phyloP scores from a whole-genome alignment of 2,888 invertebrate species.

The Cenopis cana region DNA sequence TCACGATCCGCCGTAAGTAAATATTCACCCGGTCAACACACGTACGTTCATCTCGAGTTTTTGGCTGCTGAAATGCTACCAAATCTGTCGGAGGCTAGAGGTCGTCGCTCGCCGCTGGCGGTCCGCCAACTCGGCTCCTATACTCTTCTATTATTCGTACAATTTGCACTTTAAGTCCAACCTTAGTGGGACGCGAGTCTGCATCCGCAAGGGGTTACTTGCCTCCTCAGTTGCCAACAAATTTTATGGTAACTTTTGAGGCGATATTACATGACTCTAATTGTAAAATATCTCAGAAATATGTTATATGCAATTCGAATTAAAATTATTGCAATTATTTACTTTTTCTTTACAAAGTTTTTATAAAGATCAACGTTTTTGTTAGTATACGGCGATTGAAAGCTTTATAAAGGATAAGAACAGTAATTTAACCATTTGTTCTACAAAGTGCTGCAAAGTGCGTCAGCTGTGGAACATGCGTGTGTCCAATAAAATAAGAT shows the following conservation, averaged over 20 bases:
- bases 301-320: neutral
- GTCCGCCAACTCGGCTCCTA: conserved; percentile 59
- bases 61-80: conserved; percentile 57
- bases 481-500: conserved; percentile 39
- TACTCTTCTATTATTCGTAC: conserved; percentile 68
- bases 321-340: neutral
- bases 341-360: neutral
- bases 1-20: conserved; percentile 52
- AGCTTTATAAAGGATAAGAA: too few relatives aligned
- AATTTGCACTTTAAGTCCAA: conserved; percentile 63
- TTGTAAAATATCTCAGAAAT: neutral
- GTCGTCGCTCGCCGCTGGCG: conserved; percentile 68
- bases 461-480: conserved; percentile 24
- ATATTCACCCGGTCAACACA: conserved; percentile 51
- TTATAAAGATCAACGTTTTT: too few relatives aligned
- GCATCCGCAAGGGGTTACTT: conserved; percentile 41
- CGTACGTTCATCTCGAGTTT: conserved; percentile 45
- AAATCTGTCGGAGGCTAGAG: conserved; percentile 56
- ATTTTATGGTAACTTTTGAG: conserved; percentile 27
- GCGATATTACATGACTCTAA: conserved; percentile 7
- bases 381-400: too few relatives aligned
- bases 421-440: neutral
- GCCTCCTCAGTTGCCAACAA: conserved; percentile 30
- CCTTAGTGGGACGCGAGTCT: conserved; percentile 37
- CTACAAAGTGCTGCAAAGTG: too few relatives aligned